Conservation (phyloP, 2,888 invertebrate genomes). For the Hetaerina titia region DNA sequence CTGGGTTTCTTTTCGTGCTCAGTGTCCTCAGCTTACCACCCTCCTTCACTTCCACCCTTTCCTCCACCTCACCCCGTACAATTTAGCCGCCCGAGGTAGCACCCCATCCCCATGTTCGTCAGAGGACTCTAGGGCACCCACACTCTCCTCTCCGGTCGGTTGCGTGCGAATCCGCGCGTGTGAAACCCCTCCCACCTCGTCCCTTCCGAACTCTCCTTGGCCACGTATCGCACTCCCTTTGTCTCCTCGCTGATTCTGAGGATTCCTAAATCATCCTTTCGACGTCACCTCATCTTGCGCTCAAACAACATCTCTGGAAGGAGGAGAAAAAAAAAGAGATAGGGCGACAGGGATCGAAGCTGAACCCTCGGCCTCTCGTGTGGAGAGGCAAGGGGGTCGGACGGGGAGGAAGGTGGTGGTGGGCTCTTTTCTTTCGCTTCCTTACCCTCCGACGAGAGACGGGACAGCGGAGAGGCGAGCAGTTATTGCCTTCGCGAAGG, state of each 20-base stretch:
- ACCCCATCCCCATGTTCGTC: not conserved
- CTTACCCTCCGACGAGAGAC: not conserved
- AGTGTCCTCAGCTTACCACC: not conserved
- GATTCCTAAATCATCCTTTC: slow-evolving; percentile 53
- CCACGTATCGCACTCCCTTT: not conserved
- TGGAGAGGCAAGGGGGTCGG: not conserved
- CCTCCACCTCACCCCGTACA: not conserved
- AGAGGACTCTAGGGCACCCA: not conserved
- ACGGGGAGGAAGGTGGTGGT: not conserved
- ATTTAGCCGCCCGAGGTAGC: too few species aligned
- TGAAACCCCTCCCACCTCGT: not conserved
- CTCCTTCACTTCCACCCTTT: not conserved
- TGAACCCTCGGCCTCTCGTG: not conserved
- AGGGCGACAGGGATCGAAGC: not conserved
- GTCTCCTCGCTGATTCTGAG: slow-evolving; percentile 5
- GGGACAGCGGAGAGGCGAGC: not conserved
- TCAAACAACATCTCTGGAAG: slow-evolving; percentile 23
- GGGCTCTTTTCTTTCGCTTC: not conserved
- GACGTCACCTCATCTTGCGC: slow-evolving; percentile 25
- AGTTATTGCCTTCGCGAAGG: not conserved
- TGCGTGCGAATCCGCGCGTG: not conserved
- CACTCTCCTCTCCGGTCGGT: not conserved
- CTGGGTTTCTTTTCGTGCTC: slow-evolving; percentile 44
- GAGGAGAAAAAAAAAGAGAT: not conserved
- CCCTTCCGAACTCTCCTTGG: not conserved